These are phyloP conservation scores for Artibeus jamaicensis DNA, from an alignment of 2,797 vertebrate genomes.

Conservation along the genomic window DNA sequence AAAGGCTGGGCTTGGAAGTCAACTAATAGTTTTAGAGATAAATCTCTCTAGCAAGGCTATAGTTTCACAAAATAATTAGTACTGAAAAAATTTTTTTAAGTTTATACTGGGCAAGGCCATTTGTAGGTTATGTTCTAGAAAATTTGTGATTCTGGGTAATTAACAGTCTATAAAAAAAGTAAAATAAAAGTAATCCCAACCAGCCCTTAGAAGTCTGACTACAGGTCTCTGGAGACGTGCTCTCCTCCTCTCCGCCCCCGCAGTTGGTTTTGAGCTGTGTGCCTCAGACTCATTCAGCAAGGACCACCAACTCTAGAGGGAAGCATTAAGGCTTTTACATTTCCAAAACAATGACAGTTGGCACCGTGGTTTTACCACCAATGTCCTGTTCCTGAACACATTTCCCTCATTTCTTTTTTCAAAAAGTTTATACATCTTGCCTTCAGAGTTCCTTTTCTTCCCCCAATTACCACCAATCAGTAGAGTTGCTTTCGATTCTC, in stretches of 20 bases:
- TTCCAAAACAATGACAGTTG: neutral
- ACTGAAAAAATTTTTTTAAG: neutral
- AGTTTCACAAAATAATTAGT: neutral
- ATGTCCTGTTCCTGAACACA: neutral
- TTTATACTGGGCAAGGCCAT: neutral
- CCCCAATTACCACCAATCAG: neutral
- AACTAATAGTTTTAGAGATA: neutral
- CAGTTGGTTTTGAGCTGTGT: neutral
- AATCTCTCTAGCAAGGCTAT: neutral
- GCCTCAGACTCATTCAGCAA: neutral
- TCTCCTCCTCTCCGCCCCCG: neutral
- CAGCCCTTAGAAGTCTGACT: neutral
- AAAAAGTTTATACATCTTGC: neutral
- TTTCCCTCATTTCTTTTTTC: neutral
- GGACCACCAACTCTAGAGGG: neutral
- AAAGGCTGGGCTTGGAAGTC: neutral
- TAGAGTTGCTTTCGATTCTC: neutral
- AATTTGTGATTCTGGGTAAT: slow-evolving; percentile 11
- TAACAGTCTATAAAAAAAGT: neutral
- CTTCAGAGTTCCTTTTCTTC: neutral
- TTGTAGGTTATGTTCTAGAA: neutral
- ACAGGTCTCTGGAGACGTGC: neutral
- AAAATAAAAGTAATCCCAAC: slow-evolving; percentile 11
- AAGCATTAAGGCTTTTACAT: neutral
- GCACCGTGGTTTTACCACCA: neutral